phyloP scores from a whole-genome alignment of 2,797 vertebrate genomes.

The Tamandua tetradactyla region DNA sequence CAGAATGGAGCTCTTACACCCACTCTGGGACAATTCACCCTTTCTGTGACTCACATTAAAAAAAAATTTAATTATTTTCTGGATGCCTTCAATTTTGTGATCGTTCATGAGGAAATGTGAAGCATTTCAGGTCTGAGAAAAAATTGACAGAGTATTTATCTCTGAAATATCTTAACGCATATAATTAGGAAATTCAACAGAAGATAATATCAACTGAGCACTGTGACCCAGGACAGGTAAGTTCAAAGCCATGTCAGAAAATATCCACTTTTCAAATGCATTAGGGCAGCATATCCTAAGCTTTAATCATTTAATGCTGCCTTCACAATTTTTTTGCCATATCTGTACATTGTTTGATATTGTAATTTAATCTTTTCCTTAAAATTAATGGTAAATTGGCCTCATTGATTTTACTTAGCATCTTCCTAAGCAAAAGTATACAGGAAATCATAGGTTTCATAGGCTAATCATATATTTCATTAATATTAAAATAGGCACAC shows the following conservation, averaged over 20 bases:
- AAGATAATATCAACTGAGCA: neutral
- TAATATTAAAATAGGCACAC: neutral
- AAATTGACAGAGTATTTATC: neutral
- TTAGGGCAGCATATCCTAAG: neutral
- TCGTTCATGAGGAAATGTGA: neutral
- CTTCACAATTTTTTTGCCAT: neutral
- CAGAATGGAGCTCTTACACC: neutral
- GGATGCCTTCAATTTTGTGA: neutral
- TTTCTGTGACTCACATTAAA: neutral
- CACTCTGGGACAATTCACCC: neutral
- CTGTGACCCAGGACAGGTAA: neutral
- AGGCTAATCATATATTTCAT: neutral
- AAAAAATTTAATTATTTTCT: neutral
- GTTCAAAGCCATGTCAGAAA: neutral
- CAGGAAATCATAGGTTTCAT: slow-evolving; percentile 3
- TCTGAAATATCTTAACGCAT: neutral
- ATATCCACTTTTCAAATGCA: neutral
- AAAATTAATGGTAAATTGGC: neutral
- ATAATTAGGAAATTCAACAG: neutral
- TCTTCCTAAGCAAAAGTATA: neutral
- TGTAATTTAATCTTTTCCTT: neutral
- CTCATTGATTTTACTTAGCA: slow-evolving; percentile 9
- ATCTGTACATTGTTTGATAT: neutral
- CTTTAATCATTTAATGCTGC: neutral
- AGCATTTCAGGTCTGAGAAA: neutral